phyloP scores from a whole-genome alignment of 2,113 vertebrate genomes.

The Callaeas wilsoni region DNA sequence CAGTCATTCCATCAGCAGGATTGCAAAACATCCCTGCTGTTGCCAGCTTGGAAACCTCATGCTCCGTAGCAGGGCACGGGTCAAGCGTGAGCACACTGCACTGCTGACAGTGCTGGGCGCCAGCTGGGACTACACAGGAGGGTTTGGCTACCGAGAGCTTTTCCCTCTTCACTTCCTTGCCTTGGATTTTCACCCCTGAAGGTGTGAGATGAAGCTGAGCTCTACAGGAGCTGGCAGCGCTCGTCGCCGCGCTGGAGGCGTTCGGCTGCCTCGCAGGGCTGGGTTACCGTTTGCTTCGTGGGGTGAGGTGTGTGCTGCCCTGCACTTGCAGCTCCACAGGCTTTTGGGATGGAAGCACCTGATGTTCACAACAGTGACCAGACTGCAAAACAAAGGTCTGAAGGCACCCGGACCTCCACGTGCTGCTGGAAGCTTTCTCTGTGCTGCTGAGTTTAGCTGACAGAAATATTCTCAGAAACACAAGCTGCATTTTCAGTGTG shows the following conservation, averaged over 20 bases:
- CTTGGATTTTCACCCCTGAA: not conserved
- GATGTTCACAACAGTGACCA: not conserved
- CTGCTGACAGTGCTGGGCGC: not conserved
- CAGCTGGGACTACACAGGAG: not conserved
- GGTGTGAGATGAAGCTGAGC: constrained; percentile 1
- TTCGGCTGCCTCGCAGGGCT: not conserved
- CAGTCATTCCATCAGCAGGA: not conserved
- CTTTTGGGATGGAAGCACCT: not conserved
- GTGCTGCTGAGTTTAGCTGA: not conserved
- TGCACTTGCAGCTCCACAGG: not conserved
- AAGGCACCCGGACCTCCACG: not conserved
- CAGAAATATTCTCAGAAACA: not conserved
- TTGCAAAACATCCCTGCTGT: not conserved
- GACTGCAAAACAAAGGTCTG: not conserved
- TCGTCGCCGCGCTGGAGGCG: not conserved
- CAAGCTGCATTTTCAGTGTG: not conserved
- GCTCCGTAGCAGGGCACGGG: not conserved
- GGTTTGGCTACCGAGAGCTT: constrained; percentile 10
- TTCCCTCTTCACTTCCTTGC: constrained; percentile 8
- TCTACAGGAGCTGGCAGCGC: not conserved
- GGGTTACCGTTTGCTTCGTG: not conserved
- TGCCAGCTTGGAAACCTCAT: not conserved
- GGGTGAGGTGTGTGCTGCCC: no score
- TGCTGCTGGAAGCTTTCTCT: not conserved
- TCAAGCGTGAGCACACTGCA: not conserved